These are phyloP conservation scores for Drosophila acutilabella DNA, from an alignment of 2,888 invertebrate species.

Conservation along the genomic window DNA sequence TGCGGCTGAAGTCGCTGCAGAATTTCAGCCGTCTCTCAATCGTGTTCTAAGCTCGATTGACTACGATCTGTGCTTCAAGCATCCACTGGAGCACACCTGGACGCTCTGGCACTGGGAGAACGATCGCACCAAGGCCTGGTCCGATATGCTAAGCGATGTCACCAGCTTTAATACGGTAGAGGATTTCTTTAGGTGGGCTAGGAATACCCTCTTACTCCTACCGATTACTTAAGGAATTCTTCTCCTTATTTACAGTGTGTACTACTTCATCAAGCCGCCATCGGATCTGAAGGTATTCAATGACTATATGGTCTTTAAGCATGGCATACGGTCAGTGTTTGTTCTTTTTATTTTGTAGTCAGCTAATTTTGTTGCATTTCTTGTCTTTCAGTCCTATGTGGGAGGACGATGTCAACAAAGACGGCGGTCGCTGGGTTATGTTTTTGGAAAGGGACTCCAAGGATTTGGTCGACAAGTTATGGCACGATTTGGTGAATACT, in stretches of 20 bases:
- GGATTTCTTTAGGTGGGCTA: constrained; percentile 92
- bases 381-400: constrained; percentile 90
- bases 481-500: constrained; percentile 90
- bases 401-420: constrained; percentile 93
- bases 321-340: constrained; percentile 85
- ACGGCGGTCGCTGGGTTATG: constrained; percentile 92
- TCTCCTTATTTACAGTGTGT: constrained; percentile 86
- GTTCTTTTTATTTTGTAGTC: not conserved
- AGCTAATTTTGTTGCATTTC: not conserved
- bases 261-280: constrained; percentile 93
- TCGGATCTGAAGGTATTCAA: constrained; percentile 91
- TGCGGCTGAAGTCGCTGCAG: constrained; percentile 15
- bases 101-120: constrained; percentile 98
- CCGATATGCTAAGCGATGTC: constrained; percentile 95
- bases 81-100: constrained; percentile 97
- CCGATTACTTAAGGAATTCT: no score
- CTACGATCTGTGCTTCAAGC: constrained; percentile 90
- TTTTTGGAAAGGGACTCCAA: constrained; percentile 90
- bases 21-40: constrained; percentile 57
- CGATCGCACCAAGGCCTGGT: constrained; percentile 93
- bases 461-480: constrained; percentile 90
- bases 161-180: constrained; percentile 97
- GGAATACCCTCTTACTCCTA: not conserved
- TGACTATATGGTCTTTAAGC: constrained; percentile 92
- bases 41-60: constrained; percentile 52